A percentile compares a stretch with the other conserved stretches of the same genome.
These are phyloP conservation scores for Pristis pectinata DNA, from an alignment of 2,797 vertebrate genomes.

Conservation along the genomic window DNA sequence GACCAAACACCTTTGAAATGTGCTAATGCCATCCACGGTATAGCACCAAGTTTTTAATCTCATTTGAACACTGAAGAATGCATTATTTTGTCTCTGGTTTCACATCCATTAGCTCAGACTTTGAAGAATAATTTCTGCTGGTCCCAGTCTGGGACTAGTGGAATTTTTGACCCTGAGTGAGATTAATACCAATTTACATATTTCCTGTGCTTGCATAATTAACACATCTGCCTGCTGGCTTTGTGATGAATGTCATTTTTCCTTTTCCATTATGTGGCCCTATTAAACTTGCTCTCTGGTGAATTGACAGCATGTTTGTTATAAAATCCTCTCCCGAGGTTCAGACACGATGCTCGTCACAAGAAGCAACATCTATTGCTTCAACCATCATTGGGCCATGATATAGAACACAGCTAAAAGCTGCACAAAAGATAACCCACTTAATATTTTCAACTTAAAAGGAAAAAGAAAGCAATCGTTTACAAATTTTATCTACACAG, in stretches of 20 bases:
- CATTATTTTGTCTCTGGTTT: background rate
- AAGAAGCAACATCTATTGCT: slow-evolving; percentile 29
- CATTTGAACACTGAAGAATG: background rate
- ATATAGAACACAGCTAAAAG: slow-evolving; percentile 25
- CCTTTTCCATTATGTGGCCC: slow-evolving; percentile 31
- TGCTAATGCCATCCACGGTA: too few relatives aligned
- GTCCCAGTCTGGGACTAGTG: background rate
- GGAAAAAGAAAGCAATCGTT: background rate
- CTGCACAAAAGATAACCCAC: background rate
- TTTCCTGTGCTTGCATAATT: slow-evolving; percentile 34
- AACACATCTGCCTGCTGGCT: slow-evolving; percentile 33
- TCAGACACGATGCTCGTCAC: background rate
- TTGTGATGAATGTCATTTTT: slow-evolving; percentile 33
- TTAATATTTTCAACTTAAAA: background rate
- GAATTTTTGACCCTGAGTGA: slow-evolving; percentile 7
- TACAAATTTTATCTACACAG: background rate
- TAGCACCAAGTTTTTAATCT: background rate
- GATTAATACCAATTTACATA: slow-evolving; percentile 24
- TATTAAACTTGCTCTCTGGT: slow-evolving; percentile 29
- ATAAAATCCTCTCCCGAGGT: slow-evolving; percentile 25
- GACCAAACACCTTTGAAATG: background rate
- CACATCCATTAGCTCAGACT: background rate
- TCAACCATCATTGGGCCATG: background rate
- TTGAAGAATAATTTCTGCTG: background rate
- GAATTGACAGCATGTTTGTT: slow-evolving; percentile 25